Evolutionary conservation across 2,797 vertebrate species (phyloP), one percentile per base, ranked within the genome.

Genomic region (Periparus ater): DNA sequence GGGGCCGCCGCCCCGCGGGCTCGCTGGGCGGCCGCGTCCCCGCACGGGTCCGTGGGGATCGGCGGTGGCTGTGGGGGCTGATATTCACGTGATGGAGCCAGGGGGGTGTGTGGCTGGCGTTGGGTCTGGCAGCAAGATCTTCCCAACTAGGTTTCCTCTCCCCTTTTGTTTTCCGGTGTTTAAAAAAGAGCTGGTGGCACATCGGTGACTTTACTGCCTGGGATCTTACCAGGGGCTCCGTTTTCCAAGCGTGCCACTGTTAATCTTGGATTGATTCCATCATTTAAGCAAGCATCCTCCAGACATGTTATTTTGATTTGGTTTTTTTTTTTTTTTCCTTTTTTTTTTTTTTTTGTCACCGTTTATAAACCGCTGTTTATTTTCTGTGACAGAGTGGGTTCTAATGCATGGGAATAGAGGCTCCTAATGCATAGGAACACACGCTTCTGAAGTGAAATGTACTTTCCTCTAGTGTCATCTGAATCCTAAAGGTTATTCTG

Each of bases 121-220:
- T 8, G 53, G 61, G 26, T 22, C 67, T 62, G 21, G 5, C 34
- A 6, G 18, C 27, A 32, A 40, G 71, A 40, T 71, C 68, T 54
- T 65, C 42, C 45, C 73, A 51, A 51, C 63, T 72, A 6, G 63
- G 54, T 68, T 81, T 51, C 40, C 63, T 78, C 36, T 62, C 18
- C 51, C 48, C 89, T 95, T 94, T 96, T 96, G 93, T 95, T 88
- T 95, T 92, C 45, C 38, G 51, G 7, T 88, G 44, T 85, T 96
- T 85, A 50, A 74, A 74, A 58, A 70, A 34, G 36, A 75, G 63
- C 67, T 77, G 12, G 40, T 91, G 72, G 68, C 72, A 51, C 53
- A 30, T 51, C 63, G 61, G 44, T 85, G 88, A 11, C 65, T 92
- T 66, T 12, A 20, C 50, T 47, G 60, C 44, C 38, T 7, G 5